A percentile compares a stretch with the other conserved stretches of the same genome.
These are phyloP conservation scores for Drosophila bocki DNA, from an alignment of 1,140 invertebrate genomes.

Conservation along the genomic window DNA sequence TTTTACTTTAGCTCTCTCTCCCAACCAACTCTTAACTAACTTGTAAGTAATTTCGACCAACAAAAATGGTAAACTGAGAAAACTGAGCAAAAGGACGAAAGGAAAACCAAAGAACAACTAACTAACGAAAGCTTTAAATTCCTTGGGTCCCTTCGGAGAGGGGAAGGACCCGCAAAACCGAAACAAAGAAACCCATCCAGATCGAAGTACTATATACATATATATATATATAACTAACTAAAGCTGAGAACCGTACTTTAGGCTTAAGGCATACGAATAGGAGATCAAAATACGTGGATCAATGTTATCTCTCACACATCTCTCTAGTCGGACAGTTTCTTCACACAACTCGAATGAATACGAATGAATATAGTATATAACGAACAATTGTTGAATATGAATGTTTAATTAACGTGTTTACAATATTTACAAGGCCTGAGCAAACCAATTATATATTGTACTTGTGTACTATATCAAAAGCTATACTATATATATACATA, in stretches of 20 bases:
- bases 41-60: conserved; percentile 44
- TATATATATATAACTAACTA: conserved; percentile 40
- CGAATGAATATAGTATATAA: background rate
- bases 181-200: conserved; percentile 59
- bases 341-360: conserved; percentile 10
- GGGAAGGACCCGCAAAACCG: conserved; percentile 22
- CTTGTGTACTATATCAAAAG: conserved; percentile 43
- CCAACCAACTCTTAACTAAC: conserved; percentile 12
- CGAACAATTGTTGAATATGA: conserved; percentile 31
- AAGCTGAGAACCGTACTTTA: conserved; percentile 54
- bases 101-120: conserved; percentile 41
- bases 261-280: conserved; percentile 36
- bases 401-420: conserved; percentile 47
- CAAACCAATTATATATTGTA: conserved; percentile 45
- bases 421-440: conserved; percentile 55
- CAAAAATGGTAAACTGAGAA: conserved; percentile 14
- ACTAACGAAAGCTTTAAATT: conserved; percentile 79
- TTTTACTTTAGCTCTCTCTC: background rate
- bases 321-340: conserved; percentile 16
- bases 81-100: conserved; percentile 2
- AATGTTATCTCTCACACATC: conserved; percentile 32
- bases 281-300: conserved; percentile 63
- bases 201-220: conserved; percentile 8
- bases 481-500: conserved; percentile 40
- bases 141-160: conserved; percentile 15